Evolutionary conservation across 2,113 vertebrate genomes (phyloP).

Genomic region (Pogonocichla stellata): DNA sequence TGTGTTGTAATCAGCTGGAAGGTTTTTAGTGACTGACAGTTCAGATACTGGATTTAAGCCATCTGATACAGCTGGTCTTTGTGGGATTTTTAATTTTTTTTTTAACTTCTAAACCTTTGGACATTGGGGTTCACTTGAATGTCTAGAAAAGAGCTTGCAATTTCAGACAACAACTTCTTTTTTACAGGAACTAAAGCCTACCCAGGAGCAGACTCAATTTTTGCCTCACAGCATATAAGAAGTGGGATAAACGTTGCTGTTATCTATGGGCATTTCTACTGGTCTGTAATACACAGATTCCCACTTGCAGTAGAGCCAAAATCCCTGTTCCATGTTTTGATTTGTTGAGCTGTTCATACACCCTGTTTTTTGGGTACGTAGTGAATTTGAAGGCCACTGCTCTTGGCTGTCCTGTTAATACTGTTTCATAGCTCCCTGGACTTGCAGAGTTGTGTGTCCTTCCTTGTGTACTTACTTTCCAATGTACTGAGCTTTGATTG

Average conservation of each 20-base stretch:
- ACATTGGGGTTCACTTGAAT: background rate
- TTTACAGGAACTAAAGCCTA: background rate
- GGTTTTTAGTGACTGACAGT: background rate
- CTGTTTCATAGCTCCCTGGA: background rate
- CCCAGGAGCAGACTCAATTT: background rate
- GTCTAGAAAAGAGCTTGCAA: background rate
- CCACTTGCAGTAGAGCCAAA: background rate
- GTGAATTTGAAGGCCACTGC: background rate
- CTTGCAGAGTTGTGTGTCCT: background rate
- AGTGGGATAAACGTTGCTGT: background rate
- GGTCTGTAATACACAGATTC: background rate
- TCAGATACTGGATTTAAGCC: background rate
- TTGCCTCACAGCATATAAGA: background rate
- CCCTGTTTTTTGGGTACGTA: background rate
- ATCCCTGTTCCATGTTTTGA: background rate
- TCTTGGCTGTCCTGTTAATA: background rate
- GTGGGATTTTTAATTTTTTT: background rate
- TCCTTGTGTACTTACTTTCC: background rate
- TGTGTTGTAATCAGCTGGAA: background rate
- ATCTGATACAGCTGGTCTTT: background rate
- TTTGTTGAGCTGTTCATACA: background rate
- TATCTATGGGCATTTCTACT: background rate
- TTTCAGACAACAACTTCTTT: background rate
- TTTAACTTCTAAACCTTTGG: background rate
- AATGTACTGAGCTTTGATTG: background rate